Evolutionary conservation across 2,888 invertebrate genomes (phyloP).

Genomic region (Mesochorus sp.): DNA sequence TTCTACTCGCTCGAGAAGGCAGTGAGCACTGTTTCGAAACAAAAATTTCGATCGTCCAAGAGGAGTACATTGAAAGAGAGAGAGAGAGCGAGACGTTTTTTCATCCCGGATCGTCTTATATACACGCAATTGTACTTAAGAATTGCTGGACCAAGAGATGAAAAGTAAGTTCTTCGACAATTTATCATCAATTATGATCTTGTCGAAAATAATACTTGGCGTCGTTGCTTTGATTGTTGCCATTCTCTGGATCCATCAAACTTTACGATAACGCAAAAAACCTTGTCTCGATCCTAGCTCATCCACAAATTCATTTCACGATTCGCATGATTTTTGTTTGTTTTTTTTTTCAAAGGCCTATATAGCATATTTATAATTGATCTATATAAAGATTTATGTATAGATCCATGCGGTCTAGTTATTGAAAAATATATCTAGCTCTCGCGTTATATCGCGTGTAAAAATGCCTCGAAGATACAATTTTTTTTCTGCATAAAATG

Average conservation of each 20-base stretch:
- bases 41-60: too few relatives aligned
- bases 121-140: slow-evolving; percentile 67
- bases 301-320: neutral
- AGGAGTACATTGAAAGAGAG: too few relatives aligned
- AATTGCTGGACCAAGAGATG: slow-evolving; percentile 53
- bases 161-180: slow-evolving; percentile 16
- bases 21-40: too few relatives aligned
- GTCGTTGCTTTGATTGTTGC: neutral
- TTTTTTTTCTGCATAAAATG: slow-evolving; percentile 65
- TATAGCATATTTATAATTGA: slow-evolving; percentile 54
- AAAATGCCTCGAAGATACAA: slow-evolving; percentile 70
- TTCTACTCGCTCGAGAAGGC: slow-evolving; percentile 16
- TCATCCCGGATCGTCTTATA: slow-evolving; percentile 63
- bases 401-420: slow-evolving; percentile 54
- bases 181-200: neutral
- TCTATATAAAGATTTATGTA: slow-evolving; percentile 42
- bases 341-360: slow-evolving; percentile 64
- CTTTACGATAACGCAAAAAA: slow-evolving; percentile 24
- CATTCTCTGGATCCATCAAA: slow-evolving; percentile 41
- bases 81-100: too few relatives aligned
- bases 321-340: slow-evolving; percentile 48
- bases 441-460: slow-evolving; percentile 62
- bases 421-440: slow-evolving; percentile 72
- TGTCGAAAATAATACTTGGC: slow-evolving; percentile 12
- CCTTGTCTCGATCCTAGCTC: slow-evolving; percentile 12